phyloP scores from a whole-genome alignment of 2,888 invertebrate species.

The Orthonychiurus folsomi region DNA sequence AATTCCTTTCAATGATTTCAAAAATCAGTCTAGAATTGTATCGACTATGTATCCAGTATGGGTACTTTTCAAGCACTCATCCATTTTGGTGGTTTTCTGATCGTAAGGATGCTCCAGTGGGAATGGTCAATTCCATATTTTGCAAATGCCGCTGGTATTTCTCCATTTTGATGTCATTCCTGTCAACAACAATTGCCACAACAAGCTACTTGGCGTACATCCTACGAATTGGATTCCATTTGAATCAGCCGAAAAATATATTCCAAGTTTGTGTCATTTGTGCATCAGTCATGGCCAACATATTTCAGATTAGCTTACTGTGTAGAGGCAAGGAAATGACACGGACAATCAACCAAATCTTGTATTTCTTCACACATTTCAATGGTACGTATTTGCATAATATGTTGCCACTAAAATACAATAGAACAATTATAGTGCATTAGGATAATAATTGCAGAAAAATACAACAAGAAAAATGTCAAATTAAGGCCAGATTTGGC shows the following conservation, averaged over 20 bases:
- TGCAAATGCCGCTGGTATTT: neutral
- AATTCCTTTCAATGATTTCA: constrained; percentile 1
- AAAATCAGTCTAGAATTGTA: neutral
- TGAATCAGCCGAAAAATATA: neutral
- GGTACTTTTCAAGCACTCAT: neutral
- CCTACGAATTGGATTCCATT: neutral
- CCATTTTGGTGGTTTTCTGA: neutral
- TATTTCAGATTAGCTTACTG: neutral
- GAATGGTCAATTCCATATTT: neutral
- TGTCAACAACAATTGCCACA: neutral
- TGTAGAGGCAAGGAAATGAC: neutral
- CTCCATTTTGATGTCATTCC: neutral
- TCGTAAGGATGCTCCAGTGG: neutral
- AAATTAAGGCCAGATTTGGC: no score
- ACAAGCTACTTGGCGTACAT: neutral
- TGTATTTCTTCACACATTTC: neutral
- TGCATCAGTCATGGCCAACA: neutral
- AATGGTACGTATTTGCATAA: neutral
- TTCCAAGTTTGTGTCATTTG: neutral
- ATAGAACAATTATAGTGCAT: no score
- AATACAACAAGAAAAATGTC: no score
- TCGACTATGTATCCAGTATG: neutral
- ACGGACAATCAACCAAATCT: neutral
- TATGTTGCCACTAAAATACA: neutral
- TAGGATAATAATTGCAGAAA: no score